Evolutionary conservation across 1,140 invertebrate genomes (phyloP).

Genomic region (Leptinotarsa lineolata): DNA sequence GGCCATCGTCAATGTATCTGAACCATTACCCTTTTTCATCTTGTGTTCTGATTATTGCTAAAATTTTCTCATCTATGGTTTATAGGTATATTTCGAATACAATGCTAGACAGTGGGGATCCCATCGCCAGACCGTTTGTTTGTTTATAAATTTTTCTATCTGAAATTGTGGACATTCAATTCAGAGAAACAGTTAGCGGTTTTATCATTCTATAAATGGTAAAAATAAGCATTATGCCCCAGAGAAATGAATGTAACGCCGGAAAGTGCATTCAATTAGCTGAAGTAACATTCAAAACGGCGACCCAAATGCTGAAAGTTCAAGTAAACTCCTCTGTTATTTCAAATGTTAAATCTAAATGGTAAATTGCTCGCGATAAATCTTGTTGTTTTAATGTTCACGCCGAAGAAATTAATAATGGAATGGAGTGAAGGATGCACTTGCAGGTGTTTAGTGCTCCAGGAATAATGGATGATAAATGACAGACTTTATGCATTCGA

Average conservation of each 20-base stretch:
- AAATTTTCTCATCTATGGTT: too few relatives aligned
- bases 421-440: not conserved
- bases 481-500: too few relatives aligned
- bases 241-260: not conserved
- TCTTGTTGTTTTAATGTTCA: not conserved
- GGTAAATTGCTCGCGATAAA: not conserved
- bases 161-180: not conserved
- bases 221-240: not conserved
- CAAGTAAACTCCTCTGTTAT: slow-evolving; percentile 1
- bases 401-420: not conserved
- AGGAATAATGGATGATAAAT: not conserved
- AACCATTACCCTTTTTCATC: too few relatives aligned
- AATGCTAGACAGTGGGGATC: too few relatives aligned
- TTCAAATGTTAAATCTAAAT: not conserved
- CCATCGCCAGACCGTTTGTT: too few relatives aligned
- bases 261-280: slow-evolving; percentile 3
- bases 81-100: too few relatives aligned
- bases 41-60: too few relatives aligned
- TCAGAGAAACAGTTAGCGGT: not conserved
- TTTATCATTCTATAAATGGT: not conserved
- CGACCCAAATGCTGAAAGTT: not conserved
- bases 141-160: too few relatives aligned
- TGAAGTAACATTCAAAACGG: not conserved
- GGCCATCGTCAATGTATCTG: too few relatives aligned
- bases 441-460: not conserved